These are phyloP conservation scores for Drosophila mayri DNA, from an alignment of 1,140 invertebrate species.

Conservation along the genomic window DNA sequence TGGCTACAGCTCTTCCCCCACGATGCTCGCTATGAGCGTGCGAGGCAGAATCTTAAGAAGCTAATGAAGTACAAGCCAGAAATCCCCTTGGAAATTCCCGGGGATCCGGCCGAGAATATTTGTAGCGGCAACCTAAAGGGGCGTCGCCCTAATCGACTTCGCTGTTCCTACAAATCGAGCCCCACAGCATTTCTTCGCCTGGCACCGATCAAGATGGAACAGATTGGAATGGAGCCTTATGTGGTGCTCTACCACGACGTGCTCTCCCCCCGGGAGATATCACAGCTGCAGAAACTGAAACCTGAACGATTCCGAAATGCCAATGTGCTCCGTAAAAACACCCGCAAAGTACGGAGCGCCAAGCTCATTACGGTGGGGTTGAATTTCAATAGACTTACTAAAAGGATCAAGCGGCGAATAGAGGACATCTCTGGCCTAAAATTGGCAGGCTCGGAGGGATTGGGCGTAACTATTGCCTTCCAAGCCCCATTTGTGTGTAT, in stretches of 20 bases:
- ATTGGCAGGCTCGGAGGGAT: not conserved
- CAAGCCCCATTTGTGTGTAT: not conserved
- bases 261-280: not conserved
- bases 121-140: not conserved
- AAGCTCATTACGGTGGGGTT: accelerated
- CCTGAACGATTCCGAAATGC: not conserved
- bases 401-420: not conserved
- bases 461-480: not conserved
- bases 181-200: not conserved
- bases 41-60: not conserved
- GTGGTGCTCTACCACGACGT: not conserved
- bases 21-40: not conserved
- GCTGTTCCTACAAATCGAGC: not conserved
- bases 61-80: not conserved
- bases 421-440: not conserved
- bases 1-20: not conserved
- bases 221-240: not conserved
- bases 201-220: not conserved
- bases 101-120: not conserved
- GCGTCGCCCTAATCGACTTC: not conserved
- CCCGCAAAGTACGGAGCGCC: not conserved
- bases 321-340: not conserved
- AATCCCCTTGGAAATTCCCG: not conserved
- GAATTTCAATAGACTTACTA: not conserved
- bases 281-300: not conserved